Base-by-base conservation (phyloP, 2,888 invertebrate genomes). In the Morpho helenor region DNA sequence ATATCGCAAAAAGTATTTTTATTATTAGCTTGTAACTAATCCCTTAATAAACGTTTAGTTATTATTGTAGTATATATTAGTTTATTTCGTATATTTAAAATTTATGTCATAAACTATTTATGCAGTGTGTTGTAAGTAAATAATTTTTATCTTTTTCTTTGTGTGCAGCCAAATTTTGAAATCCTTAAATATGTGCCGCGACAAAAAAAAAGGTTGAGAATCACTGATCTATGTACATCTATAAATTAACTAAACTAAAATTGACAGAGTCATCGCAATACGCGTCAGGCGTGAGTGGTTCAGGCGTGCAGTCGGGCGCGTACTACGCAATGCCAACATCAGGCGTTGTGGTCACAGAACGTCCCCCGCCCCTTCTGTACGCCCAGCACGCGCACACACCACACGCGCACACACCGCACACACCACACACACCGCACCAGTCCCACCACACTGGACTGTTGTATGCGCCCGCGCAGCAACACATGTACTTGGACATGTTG, bases 251-350 rank as follows among this genome's bases (percentile, higher is more conserved):
- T 31, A 31, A 31, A 3, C 31, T 31, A 47, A 43, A 8, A 52
- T 56, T 39, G 45, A 44, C 76, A 87, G 84, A 84, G 56, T 77
- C 84, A 2, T 79, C 88, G 1, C 89, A 89, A 59, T 91, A 91
- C 75, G 79, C 76, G 0, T 83, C 86, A 1, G 80, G 75, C 62
- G 82, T 82, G 9, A 78, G 82, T 55, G 78, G 79, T 0, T 77
- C 80, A 2, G 74, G 79, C 0, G 82, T 82, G 0, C 77, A 82
- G 0, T 79, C 84, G 0, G 69, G 72, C 1, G 78, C 79, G 31
- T 90, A 89, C 72, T 89, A 89, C 78, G 76, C 82, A 22, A 85
- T 87, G 87, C 82, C 84, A 1, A 75, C 84, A 6, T 82, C 85
- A 0, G 83, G 83, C 10, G 87, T 85, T n/a, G 83, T 86, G 59